Conservation (phyloP, 2,888 invertebrate genomes). For the Drosophila differens region DNA sequence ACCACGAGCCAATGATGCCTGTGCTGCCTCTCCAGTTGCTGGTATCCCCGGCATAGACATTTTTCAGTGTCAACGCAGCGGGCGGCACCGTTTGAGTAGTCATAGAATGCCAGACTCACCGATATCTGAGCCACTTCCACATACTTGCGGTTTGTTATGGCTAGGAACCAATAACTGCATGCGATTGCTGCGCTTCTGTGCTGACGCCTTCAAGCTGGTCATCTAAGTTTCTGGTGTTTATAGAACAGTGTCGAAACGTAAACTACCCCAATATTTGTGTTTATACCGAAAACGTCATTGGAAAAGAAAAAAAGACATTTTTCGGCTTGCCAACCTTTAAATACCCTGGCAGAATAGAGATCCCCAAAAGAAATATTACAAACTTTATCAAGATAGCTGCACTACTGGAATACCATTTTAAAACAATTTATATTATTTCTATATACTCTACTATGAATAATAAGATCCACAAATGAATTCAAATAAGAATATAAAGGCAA, state of each 20-base stretch:
- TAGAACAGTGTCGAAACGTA: neutral
- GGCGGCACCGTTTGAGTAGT: slow-evolving; percentile 71
- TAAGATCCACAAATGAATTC: neutral
- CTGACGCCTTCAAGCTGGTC: neutral
- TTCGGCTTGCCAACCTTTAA: neutral
- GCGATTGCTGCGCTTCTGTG: neutral
- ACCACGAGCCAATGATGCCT: slow-evolving; percentile 22
- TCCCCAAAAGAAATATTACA: neutral
- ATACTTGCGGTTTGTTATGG: slow-evolving; percentile 60
- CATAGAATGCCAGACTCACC: slow-evolving; percentile 32
- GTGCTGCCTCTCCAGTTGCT: neutral
- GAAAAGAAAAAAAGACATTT: neutral
- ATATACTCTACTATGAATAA: neutral
- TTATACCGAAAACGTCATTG: neutral
- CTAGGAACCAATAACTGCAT: slow-evolving; percentile 48
- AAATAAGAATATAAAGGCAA: neutral
- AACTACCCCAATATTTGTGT: neutral
- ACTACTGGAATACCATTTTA: neutral
- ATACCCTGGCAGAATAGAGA: neutral
- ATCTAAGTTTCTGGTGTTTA: neutral
- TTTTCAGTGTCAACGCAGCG: slow-evolving; percentile 78
- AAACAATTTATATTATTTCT: neutral
- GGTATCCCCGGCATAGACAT: slow-evolving; percentile 54
- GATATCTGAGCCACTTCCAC: slow-evolving; percentile 64
- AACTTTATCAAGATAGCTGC: neutral